Evolutionary conservation across 2,797 vertebrate species (phyloP).

Genomic region (Hoplostethus atlanticus): DNA sequence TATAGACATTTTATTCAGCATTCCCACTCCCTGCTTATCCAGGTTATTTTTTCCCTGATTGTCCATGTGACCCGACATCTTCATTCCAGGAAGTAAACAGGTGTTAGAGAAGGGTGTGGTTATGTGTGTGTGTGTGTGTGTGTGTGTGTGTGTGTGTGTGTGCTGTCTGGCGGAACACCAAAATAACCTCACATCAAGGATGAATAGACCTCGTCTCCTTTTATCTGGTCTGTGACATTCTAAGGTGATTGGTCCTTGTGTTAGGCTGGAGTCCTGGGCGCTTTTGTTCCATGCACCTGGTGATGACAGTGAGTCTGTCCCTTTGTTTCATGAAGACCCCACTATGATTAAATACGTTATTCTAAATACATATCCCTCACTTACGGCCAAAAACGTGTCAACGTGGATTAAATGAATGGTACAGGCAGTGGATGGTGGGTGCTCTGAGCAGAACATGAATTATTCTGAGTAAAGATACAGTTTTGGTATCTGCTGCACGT

Average conservation of each 20-base stretch:
- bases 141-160: background rate
- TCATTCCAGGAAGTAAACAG: constrained; percentile 65
- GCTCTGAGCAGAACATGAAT: constrained; percentile 66
- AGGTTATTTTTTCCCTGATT: constrained; percentile 28
- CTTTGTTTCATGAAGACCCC: constrained; percentile 48
- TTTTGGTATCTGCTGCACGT: constrained; percentile 62
- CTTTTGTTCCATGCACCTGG: constrained; percentile 63
- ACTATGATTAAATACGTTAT: constrained; percentile 35
- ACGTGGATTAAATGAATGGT: constrained; percentile 46
- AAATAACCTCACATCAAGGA: constrained; percentile 64
- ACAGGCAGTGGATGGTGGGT: constrained; percentile 43
- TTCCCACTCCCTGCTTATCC: constrained; percentile 22
- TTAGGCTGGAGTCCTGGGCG: constrained; percentile 28
- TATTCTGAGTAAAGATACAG: constrained; percentile 69
- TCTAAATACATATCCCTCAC: constrained; percentile 34
- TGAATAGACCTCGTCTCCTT: constrained; percentile 70
- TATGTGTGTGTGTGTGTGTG: background rate
- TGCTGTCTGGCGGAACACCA: constrained; percentile 47
- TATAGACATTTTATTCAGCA: constrained; percentile 13
- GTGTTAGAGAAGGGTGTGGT: constrained; percentile 41
- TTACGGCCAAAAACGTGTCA: constrained; percentile 50
- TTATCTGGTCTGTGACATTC: constrained; percentile 74
- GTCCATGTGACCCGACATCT: constrained; percentile 43
- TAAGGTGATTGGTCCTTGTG: constrained; percentile 63
- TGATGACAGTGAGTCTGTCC: constrained; percentile 35